Evolutionary conservation across 2,113 vertebrate genomes (phyloP).

Genomic region (Megaceryle maxima): DNA sequence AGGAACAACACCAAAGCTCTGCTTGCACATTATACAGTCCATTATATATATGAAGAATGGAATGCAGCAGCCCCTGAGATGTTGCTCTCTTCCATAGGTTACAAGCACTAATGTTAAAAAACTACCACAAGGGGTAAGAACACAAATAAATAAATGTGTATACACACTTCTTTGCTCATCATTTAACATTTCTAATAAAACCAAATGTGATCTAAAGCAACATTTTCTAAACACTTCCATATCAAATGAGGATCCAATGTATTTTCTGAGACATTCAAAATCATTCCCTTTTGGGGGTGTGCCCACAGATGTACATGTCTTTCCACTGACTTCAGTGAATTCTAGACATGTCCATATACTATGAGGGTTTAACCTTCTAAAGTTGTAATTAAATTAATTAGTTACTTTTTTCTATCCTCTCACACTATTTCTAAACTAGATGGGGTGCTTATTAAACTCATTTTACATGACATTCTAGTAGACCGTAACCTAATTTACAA

Average conservation of each 20-base stretch:
- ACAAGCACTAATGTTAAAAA: neutral
- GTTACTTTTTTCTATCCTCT: neutral
- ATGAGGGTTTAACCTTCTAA: neutral
- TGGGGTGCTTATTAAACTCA: neutral
- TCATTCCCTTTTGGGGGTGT: rapidly evolving
- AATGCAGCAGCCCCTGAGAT: neutral
- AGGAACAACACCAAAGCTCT: neutral
- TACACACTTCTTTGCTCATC: neutral
- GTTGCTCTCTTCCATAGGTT: neutral
- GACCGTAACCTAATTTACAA: neutral
- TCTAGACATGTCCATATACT: neutral
- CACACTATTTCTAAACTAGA: neutral
- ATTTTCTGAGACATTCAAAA: neutral
- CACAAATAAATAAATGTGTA: neutral
- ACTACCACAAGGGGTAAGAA: neutral
- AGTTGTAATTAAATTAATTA: neutral
- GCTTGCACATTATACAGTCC: neutral
- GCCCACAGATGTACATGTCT: neutral
- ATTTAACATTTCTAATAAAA: neutral
- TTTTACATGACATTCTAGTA: neutral
- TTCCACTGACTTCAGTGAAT: neutral
- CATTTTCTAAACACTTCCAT: neutral
- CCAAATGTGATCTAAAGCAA: neutral
- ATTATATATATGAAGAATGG: neutral
- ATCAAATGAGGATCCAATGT: neutral